phyloP scores from a whole-genome alignment of 2,888 invertebrate species.

The Zele albiditarsus region DNA sequence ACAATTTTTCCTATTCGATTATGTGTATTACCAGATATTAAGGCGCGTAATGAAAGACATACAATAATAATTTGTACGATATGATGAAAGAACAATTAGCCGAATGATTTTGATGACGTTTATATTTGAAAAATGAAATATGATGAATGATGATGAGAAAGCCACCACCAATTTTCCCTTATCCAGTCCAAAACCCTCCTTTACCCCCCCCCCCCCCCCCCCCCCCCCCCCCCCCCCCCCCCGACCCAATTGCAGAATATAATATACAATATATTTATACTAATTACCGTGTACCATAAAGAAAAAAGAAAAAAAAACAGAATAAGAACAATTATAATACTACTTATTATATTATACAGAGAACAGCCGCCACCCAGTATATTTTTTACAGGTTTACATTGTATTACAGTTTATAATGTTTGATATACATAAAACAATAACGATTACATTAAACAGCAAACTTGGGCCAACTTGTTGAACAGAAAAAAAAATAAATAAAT shows the following conservation, averaged over 20 bases:
- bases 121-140: constrained; percentile 1
- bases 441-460: constrained; percentile 32
- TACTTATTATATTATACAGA: constrained; percentile 71
- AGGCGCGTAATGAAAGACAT: constrained; percentile 32
- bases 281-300: constrained; percentile 52
- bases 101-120: not conserved
- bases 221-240: not conserved
- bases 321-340: constrained; percentile 70
- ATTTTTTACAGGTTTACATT: constrained; percentile 74
- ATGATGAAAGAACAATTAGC: constrained; percentile 40
- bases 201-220: not conserved
- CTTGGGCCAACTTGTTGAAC: constrained; percentile 13
- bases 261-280: constrained; percentile 71
- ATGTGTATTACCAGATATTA: not conserved
- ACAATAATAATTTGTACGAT: constrained; percentile 56
- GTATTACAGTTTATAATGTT: constrained; percentile 74
- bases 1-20: not conserved
- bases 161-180: constrained; percentile 59
- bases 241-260: constrained; percentile 46
- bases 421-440: constrained; percentile 67
- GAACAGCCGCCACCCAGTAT: constrained; percentile 72
- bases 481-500: not conserved
- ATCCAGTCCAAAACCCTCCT: not conserved
- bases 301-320: constrained; percentile 53
- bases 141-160: constrained; percentile 47